These are phyloP conservation scores for Phoenoteleia sp. DNA, from an alignment of 2,888 invertebrate genomes.

Conservation along the genomic window DNA sequence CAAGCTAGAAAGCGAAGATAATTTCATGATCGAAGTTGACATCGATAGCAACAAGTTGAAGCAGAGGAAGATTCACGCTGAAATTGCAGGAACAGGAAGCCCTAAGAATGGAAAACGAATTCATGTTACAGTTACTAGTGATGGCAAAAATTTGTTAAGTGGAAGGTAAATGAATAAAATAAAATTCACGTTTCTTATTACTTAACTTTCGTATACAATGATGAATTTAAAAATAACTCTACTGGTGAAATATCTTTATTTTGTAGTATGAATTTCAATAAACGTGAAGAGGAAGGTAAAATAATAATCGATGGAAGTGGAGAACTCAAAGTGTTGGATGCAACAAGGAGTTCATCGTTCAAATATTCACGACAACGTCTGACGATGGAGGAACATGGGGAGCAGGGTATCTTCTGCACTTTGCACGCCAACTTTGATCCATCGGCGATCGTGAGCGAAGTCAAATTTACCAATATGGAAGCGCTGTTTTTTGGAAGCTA, in stretches of 20 bases:
- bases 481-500: constrained; percentile 91
- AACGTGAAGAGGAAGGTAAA: constrained; percentile 89
- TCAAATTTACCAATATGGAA: constrained; percentile 91
- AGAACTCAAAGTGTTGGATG: constrained; percentile 90
- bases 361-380: constrained; percentile 91
- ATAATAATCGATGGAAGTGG: constrained; percentile 93
- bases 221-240: too few relatives aligned
- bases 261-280: constrained; percentile 89
- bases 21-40: constrained; percentile 89
- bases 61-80: constrained; percentile 89
- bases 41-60: constrained; percentile 90
- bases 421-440: constrained; percentile 91
- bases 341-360: constrained; percentile 91
- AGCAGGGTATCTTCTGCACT: constrained; percentile 90
- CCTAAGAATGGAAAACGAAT: constrained; percentile 89
- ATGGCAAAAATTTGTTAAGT: constrained; percentile 90
- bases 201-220: too few relatives aligned
- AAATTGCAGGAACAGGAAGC: constrained; percentile 89
- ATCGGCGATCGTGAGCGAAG: constrained; percentile 91
- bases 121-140: constrained; percentile 89
- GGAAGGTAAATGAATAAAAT: constrained; percentile 88
- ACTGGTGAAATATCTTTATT: too few relatives aligned
- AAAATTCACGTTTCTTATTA: too few relatives aligned
- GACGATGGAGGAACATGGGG: constrained; percentile 88
- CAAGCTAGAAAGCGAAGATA: constrained; percentile 89